phyloP scores from a whole-genome alignment of 2,113 vertebrate genomes.

The Ptilonorhynchus violaceus region DNA sequence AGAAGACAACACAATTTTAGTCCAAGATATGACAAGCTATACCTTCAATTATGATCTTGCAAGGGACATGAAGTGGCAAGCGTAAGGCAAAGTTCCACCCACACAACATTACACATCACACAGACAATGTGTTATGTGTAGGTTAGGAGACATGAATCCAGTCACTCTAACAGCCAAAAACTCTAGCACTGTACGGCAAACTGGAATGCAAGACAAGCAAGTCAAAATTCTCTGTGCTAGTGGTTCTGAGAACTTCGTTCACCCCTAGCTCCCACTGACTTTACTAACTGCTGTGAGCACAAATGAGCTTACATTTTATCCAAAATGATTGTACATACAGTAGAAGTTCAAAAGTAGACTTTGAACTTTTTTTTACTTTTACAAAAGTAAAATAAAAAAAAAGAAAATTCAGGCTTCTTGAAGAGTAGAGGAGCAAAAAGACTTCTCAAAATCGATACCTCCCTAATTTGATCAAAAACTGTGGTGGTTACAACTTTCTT shows the following conservation, averaged over 20 bases:
- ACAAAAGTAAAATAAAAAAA: not conserved
- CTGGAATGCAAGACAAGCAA: not conserved
- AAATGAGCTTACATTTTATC: not conserved
- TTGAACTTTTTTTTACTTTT: no score
- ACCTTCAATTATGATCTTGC: not conserved
- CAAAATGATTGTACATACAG: not conserved
- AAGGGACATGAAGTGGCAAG: not conserved
- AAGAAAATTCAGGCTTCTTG: not conserved
- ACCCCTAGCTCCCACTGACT: not conserved
- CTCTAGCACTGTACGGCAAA: not conserved
- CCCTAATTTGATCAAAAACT: not conserved
- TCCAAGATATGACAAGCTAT: not conserved
- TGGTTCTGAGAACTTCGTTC: not conserved
- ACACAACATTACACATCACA: not conserved
- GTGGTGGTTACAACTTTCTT: not conserved
- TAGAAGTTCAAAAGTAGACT: not conserved
- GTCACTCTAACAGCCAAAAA: not conserved
- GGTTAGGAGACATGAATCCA: not conserved
- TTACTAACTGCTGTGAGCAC: not conserved
- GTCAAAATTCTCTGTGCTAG: not conserved
- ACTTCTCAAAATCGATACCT: not conserved
- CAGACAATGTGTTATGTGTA: not conserved
- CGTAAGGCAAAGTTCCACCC: not conserved
- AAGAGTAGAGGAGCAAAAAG: not conserved
- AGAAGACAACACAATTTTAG: not conserved